A percentile compares a stretch with the other conserved stretches of the same genome.
Conservation (phyloP, 2,888 invertebrate genomes). For the Plusia festucae region DNA sequence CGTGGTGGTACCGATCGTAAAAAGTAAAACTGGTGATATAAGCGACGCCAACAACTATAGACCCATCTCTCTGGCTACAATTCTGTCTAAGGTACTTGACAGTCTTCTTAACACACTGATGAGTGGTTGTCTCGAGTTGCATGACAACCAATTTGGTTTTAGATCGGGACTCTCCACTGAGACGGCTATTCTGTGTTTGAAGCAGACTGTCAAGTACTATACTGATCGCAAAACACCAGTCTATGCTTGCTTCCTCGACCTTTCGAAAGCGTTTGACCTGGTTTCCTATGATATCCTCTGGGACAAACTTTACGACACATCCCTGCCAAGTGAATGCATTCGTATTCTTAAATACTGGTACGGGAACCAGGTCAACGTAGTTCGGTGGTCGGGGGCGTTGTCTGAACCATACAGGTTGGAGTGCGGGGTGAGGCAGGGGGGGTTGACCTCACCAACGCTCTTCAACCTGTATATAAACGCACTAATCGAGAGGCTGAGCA, state of each 20-base stretch:
- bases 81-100: conserved; percentile 43
- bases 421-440: conserved; percentile 12
- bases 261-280: conserved; percentile 33
- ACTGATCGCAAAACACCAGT: conserved; percentile 29
- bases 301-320: conserved; percentile 8
- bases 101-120: conserved; percentile 40
- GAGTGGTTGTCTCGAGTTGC: conserved; percentile 27
- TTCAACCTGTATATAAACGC: conserved; percentile 3
- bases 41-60: conserved; percentile 46
- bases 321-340: conserved; percentile 6
- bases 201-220: conserved; percentile 39
- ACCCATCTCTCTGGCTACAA: conserved; percentile 52
- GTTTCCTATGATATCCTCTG: conserved; percentile 39
- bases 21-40: conserved; percentile 37
- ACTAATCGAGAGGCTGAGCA: conserved; percentile 14
- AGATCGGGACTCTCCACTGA: conserved; percentile 42
- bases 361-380: conserved; percentile 7
- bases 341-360: conserved; percentile 12
- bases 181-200: conserved; percentile 43
- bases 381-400: conserved; percentile 3
- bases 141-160: conserved; percentile 55
- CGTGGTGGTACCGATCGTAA: conserved; percentile 24
- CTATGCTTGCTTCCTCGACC: conserved; percentile 39
- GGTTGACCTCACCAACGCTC: conserved; percentile 6
- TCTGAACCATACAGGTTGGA: conserved; percentile 11